Evolutionary conservation across 2,888 invertebrate species (phyloP), one percentile per base, ranked within the genome.

Genomic region (Apamea anceps): DNA sequence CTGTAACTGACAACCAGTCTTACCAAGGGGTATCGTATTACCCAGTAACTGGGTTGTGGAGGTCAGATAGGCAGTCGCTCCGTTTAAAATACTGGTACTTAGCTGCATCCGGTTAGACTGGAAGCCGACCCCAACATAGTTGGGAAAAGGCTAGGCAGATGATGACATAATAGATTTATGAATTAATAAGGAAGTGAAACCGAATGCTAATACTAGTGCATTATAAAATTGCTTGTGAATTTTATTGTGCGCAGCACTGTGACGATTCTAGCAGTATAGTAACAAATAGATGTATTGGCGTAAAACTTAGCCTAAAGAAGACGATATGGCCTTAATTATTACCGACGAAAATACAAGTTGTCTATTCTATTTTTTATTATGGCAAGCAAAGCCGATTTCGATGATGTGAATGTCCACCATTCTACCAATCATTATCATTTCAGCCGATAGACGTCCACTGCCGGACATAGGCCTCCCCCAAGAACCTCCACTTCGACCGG

Each of bases 171-270:
- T 62, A 65, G 5, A 54, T 51, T n/a, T n/a, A 67, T 75, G 8
- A 71, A 73, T 79, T 73, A 67, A 48, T 68, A 84, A 62, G 54
- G 67, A 77, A 73, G 76, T 76, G 71, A 80, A 82, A 76, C 85
- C 87, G 75, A 80, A 74, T 83, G 82, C 75, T 85, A 79, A 81
- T 79, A 80, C 80, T 87, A 90, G 90, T 89, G 87, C 82, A 77
- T 81, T 81, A 87, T 85, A 88, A 81, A 88, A 87, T 87, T 78
- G 80, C 87, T 90, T 88, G 86, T 85, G 87, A 89, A 89, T 89
- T 88, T 84, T 86, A 87, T 85, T 85, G 87, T 87, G 85, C 74
- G 81, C 67, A 82, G 80, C 78, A 77, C 78, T 80, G 77, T 87
- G 88, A 87, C 84, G 86, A 77, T 71, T 71, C 37, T 76, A 82